These are phyloP conservation scores for Carassius auratus DNA, from an alignment of 2,113 vertebrate species.

Conservation along the genomic window DNA sequence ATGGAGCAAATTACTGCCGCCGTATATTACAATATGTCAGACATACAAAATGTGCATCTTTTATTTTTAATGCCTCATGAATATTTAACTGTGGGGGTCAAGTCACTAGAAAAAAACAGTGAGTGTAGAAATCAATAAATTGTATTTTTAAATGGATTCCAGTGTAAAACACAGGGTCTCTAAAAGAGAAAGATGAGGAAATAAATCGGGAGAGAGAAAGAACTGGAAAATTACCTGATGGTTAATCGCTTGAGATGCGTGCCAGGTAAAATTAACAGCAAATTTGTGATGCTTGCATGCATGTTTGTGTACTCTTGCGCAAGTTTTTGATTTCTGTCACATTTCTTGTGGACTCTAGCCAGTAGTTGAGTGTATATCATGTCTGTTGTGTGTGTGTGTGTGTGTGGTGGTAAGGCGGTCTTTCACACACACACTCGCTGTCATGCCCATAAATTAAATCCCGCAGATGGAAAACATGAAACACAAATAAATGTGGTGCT, in stretches of 20 bases:
- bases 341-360: slow-evolving; percentile 20
- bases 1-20: slow-evolving; percentile 66
- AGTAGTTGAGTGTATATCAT: slow-evolving; percentile 32
- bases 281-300: slow-evolving; percentile 48
- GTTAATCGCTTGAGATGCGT: slow-evolving; percentile 67
- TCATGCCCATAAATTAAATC: slow-evolving; percentile 77
- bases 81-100: slow-evolving; percentile 76
- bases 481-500: slow-evolving; percentile 61
- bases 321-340: slow-evolving; percentile 15
- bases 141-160: slow-evolving; percentile 66
- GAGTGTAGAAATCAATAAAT: slow-evolving; percentile 72
- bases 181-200: neutral
- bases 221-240: slow-evolving; percentile 66
- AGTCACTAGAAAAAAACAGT: slow-evolving; percentile 26
- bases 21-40: slow-evolving; percentile 69
- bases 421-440: slow-evolving; percentile 59
- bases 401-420: slow-evolving; percentile 50
- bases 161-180: slow-evolving; percentile 66
- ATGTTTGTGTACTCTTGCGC: too few species aligned
- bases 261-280: slow-evolving; percentile 59
- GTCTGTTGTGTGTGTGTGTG: slow-evolving; percentile 37
- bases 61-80: slow-evolving; percentile 77
- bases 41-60: slow-evolving; percentile 74
- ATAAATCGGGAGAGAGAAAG: slow-evolving; percentile 52
- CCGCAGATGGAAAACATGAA: slow-evolving; percentile 73